Conservation (phyloP, 2,113 vertebrate species). For the Mormoops blainvillei region DNA sequence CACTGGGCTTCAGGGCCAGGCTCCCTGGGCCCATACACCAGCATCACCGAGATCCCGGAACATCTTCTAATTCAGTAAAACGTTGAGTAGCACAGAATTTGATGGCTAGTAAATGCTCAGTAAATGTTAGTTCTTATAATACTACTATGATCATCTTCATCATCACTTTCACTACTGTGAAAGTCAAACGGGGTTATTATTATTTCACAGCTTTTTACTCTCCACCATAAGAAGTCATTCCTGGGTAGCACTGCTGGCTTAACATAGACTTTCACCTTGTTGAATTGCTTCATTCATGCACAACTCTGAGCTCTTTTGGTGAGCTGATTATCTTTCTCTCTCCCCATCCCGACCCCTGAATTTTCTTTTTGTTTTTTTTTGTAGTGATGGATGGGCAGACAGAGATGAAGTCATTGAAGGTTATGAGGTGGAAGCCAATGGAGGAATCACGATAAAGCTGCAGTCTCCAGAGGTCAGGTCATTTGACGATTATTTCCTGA, state of each 20-base stretch:
- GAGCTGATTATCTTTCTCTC: conserved; percentile 56
- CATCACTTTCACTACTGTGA: not conserved
- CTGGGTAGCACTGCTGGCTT: not conserved
- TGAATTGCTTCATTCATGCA: not conserved
- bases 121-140: not conserved
- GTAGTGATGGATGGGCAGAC: conserved; percentile 98
- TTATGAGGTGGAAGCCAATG: conserved; percentile 94
- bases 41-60: not conserved
- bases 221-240: not conserved
- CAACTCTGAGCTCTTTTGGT: conserved; percentile 26
- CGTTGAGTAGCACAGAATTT: not conserved
- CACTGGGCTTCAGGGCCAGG: not conserved
- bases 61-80: not conserved
- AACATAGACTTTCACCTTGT: not conserved
- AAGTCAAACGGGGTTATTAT: not conserved
- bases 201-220: not conserved
- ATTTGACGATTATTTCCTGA: conserved; percentile 96
- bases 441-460: conserved; percentile 98
- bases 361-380: conserved; percentile 52
- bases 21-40: not conserved
- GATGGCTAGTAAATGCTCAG: not conserved
- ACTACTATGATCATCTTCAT: not conserved
- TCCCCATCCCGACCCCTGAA: not conserved
- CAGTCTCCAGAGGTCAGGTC: conserved; percentile 93
- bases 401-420: conserved; percentile 98